Conservation (phyloP, 1,140 invertebrate species). For the Drosophila aff. region DNA sequence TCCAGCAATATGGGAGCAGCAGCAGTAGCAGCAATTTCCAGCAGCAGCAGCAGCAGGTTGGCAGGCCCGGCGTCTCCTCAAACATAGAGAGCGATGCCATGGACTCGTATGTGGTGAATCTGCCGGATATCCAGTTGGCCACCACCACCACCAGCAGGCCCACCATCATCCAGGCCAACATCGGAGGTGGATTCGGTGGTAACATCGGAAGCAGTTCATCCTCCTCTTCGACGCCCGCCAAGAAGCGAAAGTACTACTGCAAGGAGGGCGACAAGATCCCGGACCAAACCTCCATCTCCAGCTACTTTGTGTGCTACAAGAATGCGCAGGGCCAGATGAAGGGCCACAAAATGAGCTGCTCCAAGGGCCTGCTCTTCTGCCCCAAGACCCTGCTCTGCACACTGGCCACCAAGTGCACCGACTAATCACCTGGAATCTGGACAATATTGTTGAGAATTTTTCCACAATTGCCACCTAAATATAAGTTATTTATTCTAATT, state of each 20-base stretch:
- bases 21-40: background rate
- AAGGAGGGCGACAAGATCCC: conserved; percentile 82
- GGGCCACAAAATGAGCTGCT: conserved; percentile 83
- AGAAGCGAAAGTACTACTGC: conserved; percentile 81
- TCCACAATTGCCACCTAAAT: conserved; percentile 58
- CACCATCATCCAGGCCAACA: conserved; percentile 24
- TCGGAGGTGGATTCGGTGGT: conserved; percentile 6
- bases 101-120: conserved; percentile 62
- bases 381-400: conserved; percentile 76
- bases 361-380: conserved; percentile 79
- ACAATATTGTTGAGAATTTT: conserved; percentile 37
- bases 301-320: conserved; percentile 84
- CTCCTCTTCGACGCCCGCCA: conserved; percentile 23
- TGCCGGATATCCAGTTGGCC: conserved; percentile 30
- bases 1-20: conserved; percentile 67
- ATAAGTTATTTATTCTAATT: conserved; percentile 78
- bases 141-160: conserved; percentile 50
- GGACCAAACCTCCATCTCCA: conserved; percentile 79
- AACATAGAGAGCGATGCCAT: conserved; percentile 64
- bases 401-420: conserved; percentile 69
- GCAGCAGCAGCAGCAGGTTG: conserved; percentile 15
- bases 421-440: conserved; percentile 23
- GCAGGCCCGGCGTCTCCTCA: conserved; percentile 1
- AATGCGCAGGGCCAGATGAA: conserved; percentile 76
- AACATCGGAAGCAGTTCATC: conserved; percentile 2